Conservation (phyloP, 2,888 invertebrate species). For the Drosophila mettleri region DNA sequence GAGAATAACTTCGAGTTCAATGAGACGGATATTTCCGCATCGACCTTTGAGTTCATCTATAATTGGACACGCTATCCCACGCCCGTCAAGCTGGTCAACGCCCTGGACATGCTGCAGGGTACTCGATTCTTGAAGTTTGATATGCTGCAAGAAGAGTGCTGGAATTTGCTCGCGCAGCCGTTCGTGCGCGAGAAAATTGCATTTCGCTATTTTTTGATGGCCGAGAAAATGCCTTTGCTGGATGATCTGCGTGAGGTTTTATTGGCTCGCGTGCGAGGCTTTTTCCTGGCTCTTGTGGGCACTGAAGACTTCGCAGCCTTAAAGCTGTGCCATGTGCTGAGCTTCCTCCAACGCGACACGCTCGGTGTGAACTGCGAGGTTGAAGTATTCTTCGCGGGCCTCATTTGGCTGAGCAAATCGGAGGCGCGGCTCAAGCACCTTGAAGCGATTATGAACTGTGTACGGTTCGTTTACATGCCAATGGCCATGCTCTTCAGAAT, state of each 20-base stretch:
- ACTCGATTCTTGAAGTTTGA: conserved; percentile 19
- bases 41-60: conserved; percentile 36
- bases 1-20: conserved; percentile 1
- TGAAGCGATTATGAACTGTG: conserved; percentile 21
- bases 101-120: conserved; percentile 30
- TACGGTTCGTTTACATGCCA: conserved; percentile 42
- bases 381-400: conserved; percentile 44
- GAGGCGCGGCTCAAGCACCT: conserved; percentile 9
- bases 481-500: conserved; percentile 31
- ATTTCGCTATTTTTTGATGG: conserved; percentile 14
- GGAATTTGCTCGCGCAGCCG: neutral
- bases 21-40: neutral
- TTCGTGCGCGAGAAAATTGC: conserved; percentile 33
- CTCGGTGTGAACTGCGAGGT: conserved; percentile 51
- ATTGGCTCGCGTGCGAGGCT: conserved; percentile 27
- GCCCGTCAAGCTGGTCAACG: fast-evolving
- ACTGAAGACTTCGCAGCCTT: conserved; percentile 12
- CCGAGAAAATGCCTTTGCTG: neutral
- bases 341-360: conserved; percentile 13
- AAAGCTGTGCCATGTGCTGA: neutral
- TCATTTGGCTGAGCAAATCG: conserved; percentile 37
- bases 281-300: conserved; percentile 42
- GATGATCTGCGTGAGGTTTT: conserved; percentile 2
- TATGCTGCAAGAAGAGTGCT: conserved; percentile 11
- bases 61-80: conserved; percentile 37